A percentile compares a stretch with the other conserved stretches of the same genome.
Conservation (phyloP, 2,888 invertebrate genomes). For the Linyphia triangularis region DNA sequence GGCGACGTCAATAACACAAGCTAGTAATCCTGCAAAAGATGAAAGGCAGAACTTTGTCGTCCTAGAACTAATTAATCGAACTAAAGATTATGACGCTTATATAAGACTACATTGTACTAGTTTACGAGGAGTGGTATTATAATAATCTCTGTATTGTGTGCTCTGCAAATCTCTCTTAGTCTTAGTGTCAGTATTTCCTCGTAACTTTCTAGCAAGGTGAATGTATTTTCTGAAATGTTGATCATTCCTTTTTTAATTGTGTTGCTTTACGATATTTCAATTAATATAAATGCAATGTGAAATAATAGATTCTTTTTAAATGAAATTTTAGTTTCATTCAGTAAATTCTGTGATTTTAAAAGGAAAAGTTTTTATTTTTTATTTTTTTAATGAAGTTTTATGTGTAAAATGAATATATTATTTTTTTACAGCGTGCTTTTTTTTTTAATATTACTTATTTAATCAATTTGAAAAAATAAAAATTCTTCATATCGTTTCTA, state of each 20-base stretch:
- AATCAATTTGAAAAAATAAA: no score
- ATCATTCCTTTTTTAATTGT: not conserved
- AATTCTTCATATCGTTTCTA: no score
- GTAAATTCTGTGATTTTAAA: no score
- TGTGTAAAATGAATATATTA: no score
- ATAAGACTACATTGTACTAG: slow-evolving; percentile 10
- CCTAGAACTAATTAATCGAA: slow-evolving; percentile 54
- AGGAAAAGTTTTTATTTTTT: no score
- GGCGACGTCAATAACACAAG: slow-evolving; percentile 39
- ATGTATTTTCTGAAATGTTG: no score
- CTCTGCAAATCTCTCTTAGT: not conserved
- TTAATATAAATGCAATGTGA: not conserved
- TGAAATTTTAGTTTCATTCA: no score
- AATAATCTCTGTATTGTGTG: slow-evolving; percentile 17
- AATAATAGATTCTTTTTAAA: not conserved
- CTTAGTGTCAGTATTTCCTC: not conserved
- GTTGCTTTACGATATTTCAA: not conserved
- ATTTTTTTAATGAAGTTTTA: no score
- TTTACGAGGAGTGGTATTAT: slow-evolving; percentile 17
- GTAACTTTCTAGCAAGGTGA: not conserved
- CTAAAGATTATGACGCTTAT: slow-evolving; percentile 30
- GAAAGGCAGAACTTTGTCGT: slow-evolving; percentile 59
- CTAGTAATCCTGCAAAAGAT: slow-evolving; percentile 51
- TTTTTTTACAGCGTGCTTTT: no score
- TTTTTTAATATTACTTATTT: no score